Base-by-base conservation (phyloP, 2,113 vertebrate species). In the Chloroceryle aenea region DNA sequence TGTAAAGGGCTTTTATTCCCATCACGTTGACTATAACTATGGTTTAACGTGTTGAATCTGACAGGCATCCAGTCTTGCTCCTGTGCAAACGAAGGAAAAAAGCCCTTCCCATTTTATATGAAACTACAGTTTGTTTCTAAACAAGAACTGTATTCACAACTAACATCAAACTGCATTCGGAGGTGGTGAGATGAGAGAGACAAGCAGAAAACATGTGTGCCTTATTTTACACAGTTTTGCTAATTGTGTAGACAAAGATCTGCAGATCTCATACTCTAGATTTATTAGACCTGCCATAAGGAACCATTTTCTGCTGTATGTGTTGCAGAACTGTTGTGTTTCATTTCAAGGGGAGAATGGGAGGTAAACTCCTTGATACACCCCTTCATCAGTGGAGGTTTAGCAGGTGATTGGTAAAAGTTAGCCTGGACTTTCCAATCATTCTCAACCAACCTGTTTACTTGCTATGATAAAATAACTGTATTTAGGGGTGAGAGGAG, bases 201-300 rank as follows among this genome's bases (percentile, higher is more conserved):
- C 0, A 0, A 85, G 56, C 21, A 29, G 69, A 82, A 89, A 72
- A 43, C 16, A 2, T 3, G 3, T 0, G 0, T 69, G 30, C 25
- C 34, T 75, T 74, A 15, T 69, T 64, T 69, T 58, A 32, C 45
- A 27, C 1, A 2, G 22, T 86, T 50, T 69, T 66, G 45, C 29
- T 55, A 26, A 67, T 69, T 27, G 32, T 62, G 34, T 50, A 56
- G 40, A 72, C 56, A 63, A 71, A 77, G 55, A 58, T 36, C 63
- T 91, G 30, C 55, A 67, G 23, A 56, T 76, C 58, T 80, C 69
- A 30, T 63, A 26, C 58, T 88, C 53, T 27, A 12, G 32, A n/a
- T 62, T 14, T 53, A 59, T 69, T 43, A 69, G n/a, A 2, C 4
- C n/a, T 72, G 20, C 47, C 47, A 32, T 72, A 58, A 85, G 56